These are phyloP conservation scores for Phataginus tetradactyla DNA, from an alignment of 2,797 vertebrate species.

Conservation along the genomic window DNA sequence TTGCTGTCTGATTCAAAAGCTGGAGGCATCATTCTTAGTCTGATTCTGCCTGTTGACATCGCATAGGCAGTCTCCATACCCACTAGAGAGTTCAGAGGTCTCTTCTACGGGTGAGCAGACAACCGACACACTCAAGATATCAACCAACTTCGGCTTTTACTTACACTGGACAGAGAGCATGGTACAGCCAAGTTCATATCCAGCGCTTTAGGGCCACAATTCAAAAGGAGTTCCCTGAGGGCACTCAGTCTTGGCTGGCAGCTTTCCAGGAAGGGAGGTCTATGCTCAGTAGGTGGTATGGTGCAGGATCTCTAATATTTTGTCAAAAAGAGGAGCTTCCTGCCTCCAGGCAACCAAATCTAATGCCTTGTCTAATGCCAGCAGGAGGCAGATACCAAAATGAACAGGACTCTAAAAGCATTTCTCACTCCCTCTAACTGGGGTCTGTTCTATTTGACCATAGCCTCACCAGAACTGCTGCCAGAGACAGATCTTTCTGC, in stretches of 20 bases:
- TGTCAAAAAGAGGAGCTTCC: not conserved
- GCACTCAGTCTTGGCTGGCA: not conserved
- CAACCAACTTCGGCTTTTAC: not conserved
- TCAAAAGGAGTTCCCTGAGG: not conserved
- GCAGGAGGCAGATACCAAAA: not conserved
- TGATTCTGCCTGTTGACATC: not conserved
- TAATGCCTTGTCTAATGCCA: not conserved
- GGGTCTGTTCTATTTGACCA: not conserved
- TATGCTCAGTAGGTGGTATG: not conserved
- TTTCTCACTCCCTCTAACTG: not conserved
- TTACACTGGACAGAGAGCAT: not conserved
- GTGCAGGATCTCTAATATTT: not conserved
- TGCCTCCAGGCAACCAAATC: not conserved
- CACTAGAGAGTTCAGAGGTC: not conserved
- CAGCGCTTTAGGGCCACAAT: not conserved
- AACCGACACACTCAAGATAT: not conserved
- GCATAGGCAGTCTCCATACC: not conserved
- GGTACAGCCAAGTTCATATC: not conserved
- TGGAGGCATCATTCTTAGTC: conserved; percentile 46
- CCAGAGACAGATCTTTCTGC: not conserved
- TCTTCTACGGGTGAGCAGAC: not conserved
- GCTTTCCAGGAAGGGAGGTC: not conserved
- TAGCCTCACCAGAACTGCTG: not conserved
- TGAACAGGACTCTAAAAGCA: not conserved
- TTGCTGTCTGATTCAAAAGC: not conserved